phyloP scores from a whole-genome alignment of 1,140 invertebrate species.

The Drosophila pruinosa region DNA sequence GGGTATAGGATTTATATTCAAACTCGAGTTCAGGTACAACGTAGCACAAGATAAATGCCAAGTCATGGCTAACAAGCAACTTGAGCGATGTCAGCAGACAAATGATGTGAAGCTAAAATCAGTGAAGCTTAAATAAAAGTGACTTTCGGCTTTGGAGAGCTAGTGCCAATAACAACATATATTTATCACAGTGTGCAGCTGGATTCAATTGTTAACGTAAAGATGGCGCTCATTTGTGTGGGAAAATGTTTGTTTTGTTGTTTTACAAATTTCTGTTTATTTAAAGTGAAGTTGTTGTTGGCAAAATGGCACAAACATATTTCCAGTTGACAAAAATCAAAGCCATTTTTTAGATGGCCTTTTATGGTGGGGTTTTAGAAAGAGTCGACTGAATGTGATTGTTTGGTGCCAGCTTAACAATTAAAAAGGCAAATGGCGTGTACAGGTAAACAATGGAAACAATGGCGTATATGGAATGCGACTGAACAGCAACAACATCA shows the following conservation, averaged over 20 bases:
- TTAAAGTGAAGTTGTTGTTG: not conserved
- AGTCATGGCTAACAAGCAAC: constrained; percentile 44
- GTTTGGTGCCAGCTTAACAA: constrained; percentile 54
- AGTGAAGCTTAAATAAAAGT: constrained; percentile 43
- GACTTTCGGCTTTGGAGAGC: not conserved
- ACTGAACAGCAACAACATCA: constrained; percentile 16
- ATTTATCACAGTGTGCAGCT: not conserved
- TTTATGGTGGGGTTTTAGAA: constrained; percentile 1
- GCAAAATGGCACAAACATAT: constrained; percentile 38
- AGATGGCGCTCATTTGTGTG: no score
- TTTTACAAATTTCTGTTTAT: no score
- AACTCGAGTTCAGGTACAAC: constrained; percentile 6
- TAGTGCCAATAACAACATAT: not conserved
- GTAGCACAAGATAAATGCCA: constrained; percentile 42
- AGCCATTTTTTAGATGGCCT: constrained; percentile 20
- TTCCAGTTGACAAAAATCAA: constrained; percentile 30
- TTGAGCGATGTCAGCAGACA: constrained; percentile 61
- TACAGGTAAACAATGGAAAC: constrained; percentile 3
- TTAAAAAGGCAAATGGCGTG: constrained; percentile 69
- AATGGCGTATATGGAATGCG: constrained; percentile 35
- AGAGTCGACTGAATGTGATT: constrained; percentile 41
- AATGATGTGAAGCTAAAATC: constrained; percentile 53
- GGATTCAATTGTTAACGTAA: not conserved
- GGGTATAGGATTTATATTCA: constrained; percentile 3
- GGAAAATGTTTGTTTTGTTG: no score